phyloP scores from a whole-genome alignment of 2,888 invertebrate genomes.

The Hemistola chrysoprasaria region DNA sequence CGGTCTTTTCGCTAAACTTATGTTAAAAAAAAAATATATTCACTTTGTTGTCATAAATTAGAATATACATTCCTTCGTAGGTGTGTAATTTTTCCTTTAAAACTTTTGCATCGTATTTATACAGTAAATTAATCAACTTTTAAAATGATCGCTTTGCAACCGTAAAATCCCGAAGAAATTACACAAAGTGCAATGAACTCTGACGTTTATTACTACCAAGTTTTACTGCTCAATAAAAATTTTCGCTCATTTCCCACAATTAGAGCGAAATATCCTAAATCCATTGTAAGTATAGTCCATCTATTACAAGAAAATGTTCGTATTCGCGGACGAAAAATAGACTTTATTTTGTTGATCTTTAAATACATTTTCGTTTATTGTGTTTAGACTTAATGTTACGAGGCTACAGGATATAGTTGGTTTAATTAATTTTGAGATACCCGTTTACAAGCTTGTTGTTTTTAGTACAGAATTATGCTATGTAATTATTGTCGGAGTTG shows the following conservation, averaged over 20 bases:
- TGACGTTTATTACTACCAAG: conserved; percentile 59
- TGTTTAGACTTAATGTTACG: conserved; percentile 29
- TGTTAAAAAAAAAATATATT: too few relatives aligned
- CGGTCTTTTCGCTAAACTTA: too few relatives aligned
- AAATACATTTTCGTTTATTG: conserved; percentile 3
- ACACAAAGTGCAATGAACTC: conserved; percentile 60
- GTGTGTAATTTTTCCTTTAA: conserved; percentile 6
- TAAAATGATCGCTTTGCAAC: conserved; percentile 34
- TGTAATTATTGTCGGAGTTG: too few relatives aligned
- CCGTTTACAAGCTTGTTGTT: conserved; percentile 39
- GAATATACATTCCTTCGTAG: too few relatives aligned
- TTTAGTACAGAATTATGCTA: conserved; percentile 6
- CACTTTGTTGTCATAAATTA: too few relatives aligned
- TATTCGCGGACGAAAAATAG: conserved; percentile 3
- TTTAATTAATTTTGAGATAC: conserved; percentile 54
- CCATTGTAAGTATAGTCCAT: conserved; percentile 27
- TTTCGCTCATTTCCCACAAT: conserved; percentile 67
- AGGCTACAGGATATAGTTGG: conserved; percentile 44
- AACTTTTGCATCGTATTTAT: conserved; percentile 27
- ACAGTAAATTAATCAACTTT: conserved; percentile 23
- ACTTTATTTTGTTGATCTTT: neutral
- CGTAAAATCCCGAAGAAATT: conserved; percentile 54
- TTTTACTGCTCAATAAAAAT: conserved; percentile 69
- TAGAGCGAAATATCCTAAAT: conserved; percentile 44
- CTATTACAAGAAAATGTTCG: conserved; percentile 17